phyloP scores from a whole-genome alignment of 2,888 invertebrate genomes.

The Pollenia labialis region DNA sequence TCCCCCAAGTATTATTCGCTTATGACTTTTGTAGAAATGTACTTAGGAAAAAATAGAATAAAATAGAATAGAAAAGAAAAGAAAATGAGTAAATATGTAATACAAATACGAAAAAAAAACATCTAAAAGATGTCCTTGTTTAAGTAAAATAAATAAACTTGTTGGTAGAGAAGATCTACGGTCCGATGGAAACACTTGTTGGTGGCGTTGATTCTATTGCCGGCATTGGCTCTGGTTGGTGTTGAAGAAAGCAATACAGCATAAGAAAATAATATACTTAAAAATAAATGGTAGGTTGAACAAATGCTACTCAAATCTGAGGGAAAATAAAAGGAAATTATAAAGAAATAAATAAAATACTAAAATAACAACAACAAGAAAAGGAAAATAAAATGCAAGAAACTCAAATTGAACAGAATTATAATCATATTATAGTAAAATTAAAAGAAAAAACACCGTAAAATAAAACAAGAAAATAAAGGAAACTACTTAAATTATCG shows the following conservation, averaged over 20 bases:
- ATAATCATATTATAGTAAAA: constrained; percentile 50
- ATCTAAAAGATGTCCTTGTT: constrained; percentile 40
- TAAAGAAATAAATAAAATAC: neutral
- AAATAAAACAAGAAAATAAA: constrained; percentile 26
- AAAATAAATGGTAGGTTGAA: constrained; percentile 63
- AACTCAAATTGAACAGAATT: constrained; percentile 49
- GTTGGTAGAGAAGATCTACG: constrained; percentile 21
- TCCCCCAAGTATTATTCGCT: constrained; percentile 54
- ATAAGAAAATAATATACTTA: constrained; percentile 56
- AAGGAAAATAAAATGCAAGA: constrained; percentile 32
- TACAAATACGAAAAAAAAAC: neutral
- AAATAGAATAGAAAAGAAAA: neutral
- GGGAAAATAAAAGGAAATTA: constrained; percentile 3
- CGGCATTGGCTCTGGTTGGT: neutral
- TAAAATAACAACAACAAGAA: constrained; percentile 3
- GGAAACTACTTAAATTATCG: constrained; percentile 42
- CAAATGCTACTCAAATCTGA: constrained; percentile 47
- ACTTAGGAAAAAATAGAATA: neutral
- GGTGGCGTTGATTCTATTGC: constrained; percentile 25
- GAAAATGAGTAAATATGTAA: too few relatives aligned
- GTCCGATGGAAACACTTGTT: constrained; percentile 57
- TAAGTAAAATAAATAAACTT: constrained; percentile 4
- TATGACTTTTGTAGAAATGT: constrained; percentile 41
- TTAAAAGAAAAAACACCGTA: neutral
- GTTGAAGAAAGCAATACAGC: constrained; percentile 46